These are phyloP conservation scores for Meloidogyne floridensis DNA, from an alignment of 1,140 invertebrate genomes.

Conservation along the genomic window DNA sequence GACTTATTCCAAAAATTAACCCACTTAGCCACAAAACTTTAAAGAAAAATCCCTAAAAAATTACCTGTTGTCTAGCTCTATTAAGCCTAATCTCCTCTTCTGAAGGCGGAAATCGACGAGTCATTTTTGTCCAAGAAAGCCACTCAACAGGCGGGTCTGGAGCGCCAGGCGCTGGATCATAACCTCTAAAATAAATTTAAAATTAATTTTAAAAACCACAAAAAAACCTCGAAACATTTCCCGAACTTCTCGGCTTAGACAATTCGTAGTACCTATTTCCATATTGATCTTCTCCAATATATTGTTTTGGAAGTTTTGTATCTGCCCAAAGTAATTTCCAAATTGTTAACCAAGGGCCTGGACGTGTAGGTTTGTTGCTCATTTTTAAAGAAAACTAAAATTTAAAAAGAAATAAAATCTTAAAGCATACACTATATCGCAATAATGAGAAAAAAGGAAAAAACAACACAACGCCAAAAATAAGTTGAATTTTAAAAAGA, in stretches of 20 bases:
- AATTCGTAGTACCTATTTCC: slow-evolving; percentile 23
- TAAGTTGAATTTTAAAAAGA: too few relatives aligned
- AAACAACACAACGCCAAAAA: too few relatives aligned
- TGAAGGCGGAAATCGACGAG: slow-evolving; percentile 16
- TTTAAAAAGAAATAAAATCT: too few relatives aligned
- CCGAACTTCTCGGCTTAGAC: not conserved
- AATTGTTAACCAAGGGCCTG: slow-evolving; percentile 1
- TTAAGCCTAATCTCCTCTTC: slow-evolving; percentile 24
- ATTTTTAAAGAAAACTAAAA: not conserved
- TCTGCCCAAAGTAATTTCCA: slow-evolving; percentile 11
- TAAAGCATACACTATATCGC: too few relatives aligned
- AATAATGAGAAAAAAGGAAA: too few relatives aligned
- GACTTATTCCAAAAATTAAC: too few relatives aligned
- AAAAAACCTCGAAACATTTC: slow-evolving; percentile 18
- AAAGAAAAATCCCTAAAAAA: not conserved
- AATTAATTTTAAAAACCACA: not conserved
- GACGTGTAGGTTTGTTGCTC: not conserved
- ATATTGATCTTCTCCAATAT: slow-evolving; percentile 18
- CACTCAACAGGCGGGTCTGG: slow-evolving; percentile 13
- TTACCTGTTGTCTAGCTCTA: slow-evolving; percentile 17
- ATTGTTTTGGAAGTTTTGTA: not conserved
- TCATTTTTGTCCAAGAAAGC: slow-evolving; percentile 12
- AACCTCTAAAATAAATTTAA: slow-evolving; percentile 5
- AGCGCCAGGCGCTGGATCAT: not conserved
- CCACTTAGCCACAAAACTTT: not conserved